phyloP scores from a whole-genome alignment of 2,113 vertebrate genomes.

The Morone saxatilis region DNA sequence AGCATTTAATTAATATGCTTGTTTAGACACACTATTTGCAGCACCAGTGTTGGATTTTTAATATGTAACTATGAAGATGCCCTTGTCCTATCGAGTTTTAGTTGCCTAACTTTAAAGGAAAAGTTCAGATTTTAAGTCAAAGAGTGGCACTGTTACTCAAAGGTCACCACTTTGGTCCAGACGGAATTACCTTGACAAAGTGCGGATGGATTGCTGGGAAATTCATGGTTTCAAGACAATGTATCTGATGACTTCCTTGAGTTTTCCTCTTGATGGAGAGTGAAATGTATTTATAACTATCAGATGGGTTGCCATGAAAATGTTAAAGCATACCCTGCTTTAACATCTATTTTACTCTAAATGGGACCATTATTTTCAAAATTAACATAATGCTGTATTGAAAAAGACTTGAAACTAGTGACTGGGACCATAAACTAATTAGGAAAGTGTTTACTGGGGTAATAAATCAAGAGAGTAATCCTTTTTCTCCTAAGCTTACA shows the following conservation, averaged over 20 bases:
- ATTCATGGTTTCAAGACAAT: background rate
- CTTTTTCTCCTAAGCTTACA: no score
- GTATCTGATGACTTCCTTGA: background rate
- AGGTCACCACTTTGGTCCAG: background rate
- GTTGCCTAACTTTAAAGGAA: background rate
- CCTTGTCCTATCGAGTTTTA: background rate
- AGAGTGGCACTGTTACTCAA: background rate
- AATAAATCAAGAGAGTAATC: no score
- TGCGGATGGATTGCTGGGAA: background rate
- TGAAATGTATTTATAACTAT: background rate
- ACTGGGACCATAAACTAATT: no score
- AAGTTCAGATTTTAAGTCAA: background rate
- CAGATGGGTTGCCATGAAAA: no score
- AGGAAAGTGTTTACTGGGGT: no score
- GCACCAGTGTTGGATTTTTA: background rate
- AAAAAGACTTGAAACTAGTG: no score
- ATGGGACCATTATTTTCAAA: no score
- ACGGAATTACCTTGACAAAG: background rate
- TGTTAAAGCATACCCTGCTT: no score
- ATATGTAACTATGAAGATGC: background rate
- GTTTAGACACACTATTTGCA: background rate
- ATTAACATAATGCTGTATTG: no score
- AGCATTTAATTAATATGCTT: conserved; percentile 10
- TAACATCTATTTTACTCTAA: no score
- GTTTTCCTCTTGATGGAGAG: background rate